These are phyloP conservation scores for Chaetophractus vellerosus DNA, from an alignment of 2,797 vertebrate species.

Conservation along the genomic window DNA sequence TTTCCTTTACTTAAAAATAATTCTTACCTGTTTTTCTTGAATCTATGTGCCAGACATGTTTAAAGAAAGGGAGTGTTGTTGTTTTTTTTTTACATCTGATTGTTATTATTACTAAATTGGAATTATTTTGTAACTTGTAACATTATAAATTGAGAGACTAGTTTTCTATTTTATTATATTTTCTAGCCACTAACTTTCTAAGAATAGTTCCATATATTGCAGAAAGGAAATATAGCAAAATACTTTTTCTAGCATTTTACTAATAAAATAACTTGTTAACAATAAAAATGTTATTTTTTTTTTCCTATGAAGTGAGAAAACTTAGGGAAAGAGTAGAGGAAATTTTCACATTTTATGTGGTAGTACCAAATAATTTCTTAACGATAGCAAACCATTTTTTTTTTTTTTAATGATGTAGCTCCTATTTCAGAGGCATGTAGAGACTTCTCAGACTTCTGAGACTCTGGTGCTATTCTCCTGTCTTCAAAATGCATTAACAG, in stretches of 20 bases:
- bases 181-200: conserved; percentile 51
- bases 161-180: conserved; percentile 44
- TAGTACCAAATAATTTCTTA: conserved; percentile 34
- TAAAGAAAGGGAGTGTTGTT: neutral
- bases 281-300: conserved; percentile 21
- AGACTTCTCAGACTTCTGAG: conserved; percentile 20
- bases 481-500: conserved; percentile 48
- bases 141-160: neutral
- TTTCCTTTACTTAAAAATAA: conserved; percentile 1
- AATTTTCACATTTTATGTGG: conserved; percentile 28
- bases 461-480: conserved; percentile 54
- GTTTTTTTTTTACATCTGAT: conserved; percentile 49
- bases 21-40: neutral
- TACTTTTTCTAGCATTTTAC: neutral
- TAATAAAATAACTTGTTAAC: neutral
- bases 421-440: conserved; percentile 35
- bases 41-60: neutral
- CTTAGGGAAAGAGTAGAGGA: neutral
- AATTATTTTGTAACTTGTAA: conserved; percentile 28
- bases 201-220: neutral
- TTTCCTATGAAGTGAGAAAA: neutral
- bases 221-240: neutral
- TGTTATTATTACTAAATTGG: conserved; percentile 67
- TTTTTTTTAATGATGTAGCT: neutral
- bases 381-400: neutral